phyloP scores from a whole-genome alignment of 1,140 invertebrate species.

The Camponotus pennsylvanicus region DNA sequence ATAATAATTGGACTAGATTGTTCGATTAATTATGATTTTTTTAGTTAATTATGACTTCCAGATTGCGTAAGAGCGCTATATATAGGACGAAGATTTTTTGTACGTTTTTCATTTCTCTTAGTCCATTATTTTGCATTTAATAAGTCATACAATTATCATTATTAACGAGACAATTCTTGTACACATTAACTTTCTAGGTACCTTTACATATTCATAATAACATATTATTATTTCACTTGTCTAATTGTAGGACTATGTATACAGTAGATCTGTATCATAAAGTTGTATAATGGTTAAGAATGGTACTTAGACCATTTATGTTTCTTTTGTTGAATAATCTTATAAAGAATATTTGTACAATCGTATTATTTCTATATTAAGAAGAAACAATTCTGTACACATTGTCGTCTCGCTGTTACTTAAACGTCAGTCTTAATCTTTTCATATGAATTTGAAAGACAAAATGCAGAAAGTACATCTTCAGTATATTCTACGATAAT shows the following conservation, averaged over 20 bases:
- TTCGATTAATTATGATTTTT: constrained; percentile 63
- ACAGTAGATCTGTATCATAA: constrained; percentile 48
- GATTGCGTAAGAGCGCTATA: constrained; percentile 31
- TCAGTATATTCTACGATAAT: constrained; percentile 48
- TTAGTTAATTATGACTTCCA: constrained; percentile 55
- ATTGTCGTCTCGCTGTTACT: constrained; percentile 51
- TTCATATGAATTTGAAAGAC: constrained; percentile 48
- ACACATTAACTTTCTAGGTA: constrained; percentile 43
- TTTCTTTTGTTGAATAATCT: constrained; percentile 49
- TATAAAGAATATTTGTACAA: constrained; percentile 52
- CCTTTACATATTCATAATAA: constrained; percentile 21
- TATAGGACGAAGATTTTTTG: constrained; percentile 46
- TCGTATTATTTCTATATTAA: constrained; percentile 43
- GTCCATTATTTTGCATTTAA: constrained; percentile 69
- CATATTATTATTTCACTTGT: constrained; percentile 33
- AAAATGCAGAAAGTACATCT: constrained; percentile 68
- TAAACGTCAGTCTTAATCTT: constrained; percentile 22
- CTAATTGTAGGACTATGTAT: constrained; percentile 38
- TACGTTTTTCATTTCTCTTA: constrained; percentile 53
- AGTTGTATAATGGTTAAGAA: constrained; percentile 49
- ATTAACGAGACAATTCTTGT: constrained; percentile 45
- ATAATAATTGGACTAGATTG: constrained; percentile 64
- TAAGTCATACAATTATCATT: constrained; percentile 66
- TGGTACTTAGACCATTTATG: constrained; percentile 71
- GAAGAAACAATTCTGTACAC: constrained; percentile 3